Conservation (phyloP, 2,888 invertebrate species). For the Drosophila sordidapex region DNA sequence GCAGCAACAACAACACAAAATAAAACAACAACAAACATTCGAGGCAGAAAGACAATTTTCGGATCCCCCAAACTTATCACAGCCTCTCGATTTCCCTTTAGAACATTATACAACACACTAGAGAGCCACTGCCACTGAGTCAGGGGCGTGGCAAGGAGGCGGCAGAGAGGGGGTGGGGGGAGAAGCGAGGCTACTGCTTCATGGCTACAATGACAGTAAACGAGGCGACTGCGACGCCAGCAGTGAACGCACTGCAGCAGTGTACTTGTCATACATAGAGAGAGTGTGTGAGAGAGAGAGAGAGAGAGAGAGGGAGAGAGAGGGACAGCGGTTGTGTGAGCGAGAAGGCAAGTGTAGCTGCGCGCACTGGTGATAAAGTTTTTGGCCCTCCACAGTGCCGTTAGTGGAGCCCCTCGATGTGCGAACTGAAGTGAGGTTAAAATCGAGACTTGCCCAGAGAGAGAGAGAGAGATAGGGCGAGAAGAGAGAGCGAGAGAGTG, state of each 20-base stretch:
- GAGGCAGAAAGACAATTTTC: conserved; percentile 84
- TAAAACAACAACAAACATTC: conserved; percentile 5
- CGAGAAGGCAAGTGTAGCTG: conserved; percentile 43
- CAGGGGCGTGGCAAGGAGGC: conserved; percentile 10
- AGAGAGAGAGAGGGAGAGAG: conserved; percentile 24
- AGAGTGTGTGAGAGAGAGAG: conserved; percentile 18
- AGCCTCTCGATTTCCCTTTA: conserved; percentile 84
- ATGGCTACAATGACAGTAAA: conserved; percentile 69
- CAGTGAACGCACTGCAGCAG: conserved; percentile 72
- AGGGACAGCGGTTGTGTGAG: conserved; percentile 21
- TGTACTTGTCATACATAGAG: conserved; percentile 76
- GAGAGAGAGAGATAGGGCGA: not conserved
- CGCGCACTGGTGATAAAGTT: conserved; percentile 75
- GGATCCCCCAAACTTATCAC: conserved; percentile 85
- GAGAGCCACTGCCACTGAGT: conserved; percentile 75
- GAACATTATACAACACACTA: conserved; percentile 85
- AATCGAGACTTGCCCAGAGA: conserved; percentile 59
- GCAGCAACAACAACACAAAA: not conserved
- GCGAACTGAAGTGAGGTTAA: conserved; percentile 66
- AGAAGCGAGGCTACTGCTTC: conserved; percentile 18
- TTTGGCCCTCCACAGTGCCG: conserved; percentile 76
- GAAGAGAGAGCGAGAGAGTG: not conserved
- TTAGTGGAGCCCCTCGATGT: conserved; percentile 60
- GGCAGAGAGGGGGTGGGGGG: conserved; percentile 1
- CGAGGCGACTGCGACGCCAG: conserved; percentile 47